Base-by-base conservation (phyloP, 2,797 vertebrate genomes). In the Enteromius fasciolatus region DNA sequence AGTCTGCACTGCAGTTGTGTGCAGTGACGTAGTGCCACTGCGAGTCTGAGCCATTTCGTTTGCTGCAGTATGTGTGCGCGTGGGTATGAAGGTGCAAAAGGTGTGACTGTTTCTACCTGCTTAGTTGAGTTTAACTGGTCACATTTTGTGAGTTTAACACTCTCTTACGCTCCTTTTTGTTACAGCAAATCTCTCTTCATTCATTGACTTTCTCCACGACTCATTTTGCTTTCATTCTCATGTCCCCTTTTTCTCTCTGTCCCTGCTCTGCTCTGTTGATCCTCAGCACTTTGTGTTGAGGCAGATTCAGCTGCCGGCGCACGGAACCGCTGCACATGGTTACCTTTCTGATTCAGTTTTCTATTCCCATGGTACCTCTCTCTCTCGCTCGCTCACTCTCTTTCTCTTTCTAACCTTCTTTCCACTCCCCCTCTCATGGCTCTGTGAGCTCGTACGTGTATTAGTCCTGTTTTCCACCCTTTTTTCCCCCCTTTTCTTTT, bases 261-360 rank as follows among this genome's bases (percentile, higher is more conserved):
- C 33, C 59, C 63, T 18, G 67, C 61, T 39, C 84, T 83, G 25
- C 87, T 89, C 76, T 83, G 80, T 86, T 84, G 77, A 88, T 91
- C 83, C 89, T 84, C 79, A 86, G 88, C 59, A 80, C 67, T 82
- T 69, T 81, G 85, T 82, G 78, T 77, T 66, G 48, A 85, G 87
- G 80, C 48, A 81, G 63, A 89, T 75, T 78, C 70, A 87, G 72
- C 84, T 90, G 86, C 88, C 63, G 77, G 81, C 91, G 83, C 57
- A 87, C 77, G 5, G 77, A 81, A 82, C 90, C 73, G 88, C 90
- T 90, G 87, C 92, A 91, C 85, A 91, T 83, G 82, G 88, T 92
- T 92, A 92, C 48, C 84, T 92, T 92, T 90, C 74, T 93, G 89
- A 92, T 92, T 91, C 91, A 84, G 67, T 93, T 93, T 89, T 69